Base-by-base conservation (phyloP, 2,797 vertebrate genomes). In the Periophthalmus magnuspinnatus region DNA sequence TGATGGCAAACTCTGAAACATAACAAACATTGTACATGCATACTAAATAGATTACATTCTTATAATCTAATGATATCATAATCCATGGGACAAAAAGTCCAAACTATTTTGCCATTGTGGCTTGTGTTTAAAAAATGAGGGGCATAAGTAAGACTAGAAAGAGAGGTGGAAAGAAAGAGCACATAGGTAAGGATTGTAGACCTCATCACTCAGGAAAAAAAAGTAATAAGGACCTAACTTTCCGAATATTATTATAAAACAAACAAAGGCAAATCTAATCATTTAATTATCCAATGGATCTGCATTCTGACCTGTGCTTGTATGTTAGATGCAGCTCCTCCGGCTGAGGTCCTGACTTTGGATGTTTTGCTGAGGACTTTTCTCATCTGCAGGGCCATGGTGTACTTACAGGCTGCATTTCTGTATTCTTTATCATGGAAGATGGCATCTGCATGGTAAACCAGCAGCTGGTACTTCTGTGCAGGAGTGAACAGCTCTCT, bases 341-440 rank as follows among this genome's bases (percentile, higher is more conserved):
- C 96, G 17, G 97, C 93, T 33, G 97, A 96, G 17, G 97, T 96
- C 5, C 98, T 95, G 32, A 99, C 96, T 94, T 99, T 99, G 6
- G 98, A 98, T 0, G 97, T 98, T 92, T 99, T 99, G 89, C 96
- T 99, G 70, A 99, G 90, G 1, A 97, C 95, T 84, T 99, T 99
- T 89, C 99, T 99, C 92, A 98, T 97, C 84, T 99, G 98, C 70
- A 99, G 88, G 7, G 97, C 98, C 96, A 98, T 97, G 0, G 94
- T 98, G 77, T 99, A 99, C 78, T 99, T 99, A 84, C 96, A 99
- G 59, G 97, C 98, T 67, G 98, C 97, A 65, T 99, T 99, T 19
- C 98, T 94, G 72, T 98, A 99, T 5, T 99, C 98, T 81, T 98
- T 99, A 76, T 99, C 98, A 1, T 99, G 97, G 81, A 98, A 99